Evolutionary conservation across 2,797 vertebrate genomes (phyloP), one percentile per base, ranked within the genome.

Genomic region (Coilia nasus): DNA sequence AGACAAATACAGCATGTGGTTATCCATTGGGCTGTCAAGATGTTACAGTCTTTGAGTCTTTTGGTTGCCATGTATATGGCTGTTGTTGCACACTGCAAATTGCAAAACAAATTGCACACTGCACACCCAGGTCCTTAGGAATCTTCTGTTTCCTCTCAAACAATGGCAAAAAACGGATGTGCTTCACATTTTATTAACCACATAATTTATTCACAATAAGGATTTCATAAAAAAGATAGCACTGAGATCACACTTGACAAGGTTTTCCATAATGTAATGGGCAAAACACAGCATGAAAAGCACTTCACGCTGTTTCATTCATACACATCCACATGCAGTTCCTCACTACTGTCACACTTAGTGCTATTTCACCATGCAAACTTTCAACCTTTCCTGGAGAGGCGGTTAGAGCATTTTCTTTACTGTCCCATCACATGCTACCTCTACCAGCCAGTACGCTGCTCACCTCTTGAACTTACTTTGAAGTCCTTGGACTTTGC

Each of bases 321-420:
- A 15, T 78, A 31, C 17, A 35, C 6, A 44, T 78, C 71, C 21
- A 21, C 15, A 44, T 78, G 71, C 35, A 78, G 15, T 78, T 78
- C 31, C 31, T 78, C 17, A 44, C 71, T 41, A 78, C 7, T 44
- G 31, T 31, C 67, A 87, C 47, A 57, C 46, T 19, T 14, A 46
- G 82, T 81, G 9, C 41, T 84, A 31, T 82, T 84, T 83, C 83
- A 81, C 19, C 0, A 7, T 44, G 56, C 81, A 81, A 81, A 31
- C 85, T 81, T 83, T 86, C 81, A 64, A 86, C 80, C 83, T 83
- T 62, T 82, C n/a, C n/a, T n/a, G n/a, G n/a, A n/a, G n/a, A n/a
- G n/a, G n/a, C n/a, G n/a, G n/a, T n/a, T n/a, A n/a, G n/a, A n/a
- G n/a, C n/a, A n/a, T n/a, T n/a, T n/a, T n/a, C n/a, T n/a, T n/a